Base-by-base conservation (phyloP, 2,797 vertebrate genomes). In the Numenius phaeopus region DNA sequence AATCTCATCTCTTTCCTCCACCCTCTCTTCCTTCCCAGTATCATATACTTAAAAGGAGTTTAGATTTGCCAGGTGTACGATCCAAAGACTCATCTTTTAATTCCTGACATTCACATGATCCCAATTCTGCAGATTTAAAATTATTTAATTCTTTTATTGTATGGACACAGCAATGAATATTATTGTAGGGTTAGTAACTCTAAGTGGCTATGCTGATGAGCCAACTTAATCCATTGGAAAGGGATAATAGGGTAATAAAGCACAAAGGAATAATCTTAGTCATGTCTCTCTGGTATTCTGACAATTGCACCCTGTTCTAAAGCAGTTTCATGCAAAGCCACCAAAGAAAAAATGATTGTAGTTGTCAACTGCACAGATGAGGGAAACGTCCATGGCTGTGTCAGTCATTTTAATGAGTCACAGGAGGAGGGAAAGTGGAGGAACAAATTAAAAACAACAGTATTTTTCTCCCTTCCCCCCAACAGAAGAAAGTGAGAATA, bases 331-430 rank as follows among this genome's bases (percentile, higher is more conserved):
- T 83, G 61, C 65, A 77, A 97, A 97, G 87, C 67, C 70, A 90
- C 91, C 64, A 12, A 87, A 92, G 40, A 20, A 94, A 78, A 96
- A 83, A 70, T 76, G 5, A 79, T 71, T 78, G 82, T 77, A 82
- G 66, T 95, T 2, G 0, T 96, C 83, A 93, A 23, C 65, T 52
- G 61, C 92, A 77, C 71, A 82, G 90, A 94, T 58, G 79, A 95
- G 83, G 70, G 87, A 92, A 91, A 92, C 1, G 8, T 96, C 94
- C 87, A 0, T 1, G 50, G 30, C 92, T 82, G 70, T 91, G 96
- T 94, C 97, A 97, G 95, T 97, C 95, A 96, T 94, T 96, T 97
- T 97, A 97, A 97, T 96, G 94, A 97, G 83, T 95, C 94, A 91
- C 91, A 88, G 92, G 89, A 95, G 89, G 95, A 96, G 90, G 72